Evolutionary conservation across 2,888 invertebrate species (phyloP).

Genomic region (Pterobdella sp.): DNA sequence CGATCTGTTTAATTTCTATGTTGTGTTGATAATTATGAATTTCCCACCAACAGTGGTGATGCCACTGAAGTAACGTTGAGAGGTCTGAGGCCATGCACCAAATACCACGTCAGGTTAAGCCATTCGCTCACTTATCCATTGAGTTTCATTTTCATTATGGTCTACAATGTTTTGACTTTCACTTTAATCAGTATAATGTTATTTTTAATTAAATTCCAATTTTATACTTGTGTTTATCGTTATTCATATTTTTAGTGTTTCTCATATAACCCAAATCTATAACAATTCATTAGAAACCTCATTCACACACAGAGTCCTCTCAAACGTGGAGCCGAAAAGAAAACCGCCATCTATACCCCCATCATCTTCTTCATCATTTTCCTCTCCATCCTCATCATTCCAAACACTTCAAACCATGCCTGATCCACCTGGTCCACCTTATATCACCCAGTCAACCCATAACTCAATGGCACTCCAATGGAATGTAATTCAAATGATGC

Average conservation of each 20-base stretch:
- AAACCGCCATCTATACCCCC: no score
- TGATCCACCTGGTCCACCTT: constrained; percentile 62
- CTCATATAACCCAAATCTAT: no score
- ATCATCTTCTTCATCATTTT: no score
- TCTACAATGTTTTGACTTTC: no score
- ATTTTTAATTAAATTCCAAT: no score
- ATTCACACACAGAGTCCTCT: neutral
- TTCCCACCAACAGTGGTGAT: constrained; percentile 44
- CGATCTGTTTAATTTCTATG: no score
- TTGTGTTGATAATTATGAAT: neutral
- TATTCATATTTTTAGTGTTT: no score
- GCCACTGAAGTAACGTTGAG: constrained; percentile 58
- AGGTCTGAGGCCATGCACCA: constrained; percentile 77
- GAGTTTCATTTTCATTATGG: no score
- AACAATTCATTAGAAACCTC: neutral
- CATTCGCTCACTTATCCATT: no score
- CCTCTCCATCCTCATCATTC: constrained; percentile 71
- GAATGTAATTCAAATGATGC: constrained; percentile 51
- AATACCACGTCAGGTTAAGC: constrained; percentile 70
- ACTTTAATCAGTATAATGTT: no score
- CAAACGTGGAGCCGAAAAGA: no score
- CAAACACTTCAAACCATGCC: constrained; percentile 74
- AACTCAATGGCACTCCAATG: constrained; percentile 56
- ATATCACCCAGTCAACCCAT: constrained; percentile 65
- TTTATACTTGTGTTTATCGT: no score